Evolutionary conservation across 2,888 invertebrate genomes (phyloP).

Genomic region (Scaeva pyrastri): DNA sequence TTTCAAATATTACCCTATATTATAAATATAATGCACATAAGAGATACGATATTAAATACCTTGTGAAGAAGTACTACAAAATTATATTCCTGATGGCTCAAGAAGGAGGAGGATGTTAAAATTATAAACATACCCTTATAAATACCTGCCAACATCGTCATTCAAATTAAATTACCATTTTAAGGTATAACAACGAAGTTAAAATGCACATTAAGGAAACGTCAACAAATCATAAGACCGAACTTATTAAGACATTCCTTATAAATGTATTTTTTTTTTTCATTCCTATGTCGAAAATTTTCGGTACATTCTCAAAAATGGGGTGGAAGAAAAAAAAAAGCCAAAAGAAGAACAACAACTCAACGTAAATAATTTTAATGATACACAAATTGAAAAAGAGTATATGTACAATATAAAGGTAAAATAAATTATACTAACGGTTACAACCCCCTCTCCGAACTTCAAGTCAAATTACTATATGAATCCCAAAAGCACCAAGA

Average conservation of each 20-base stretch:
- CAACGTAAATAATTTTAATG: conserved; percentile 70
- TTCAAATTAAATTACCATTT: conserved; percentile 65
- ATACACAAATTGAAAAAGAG: conserved; percentile 69
- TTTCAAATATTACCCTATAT: conserved; percentile 7
- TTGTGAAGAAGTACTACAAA: not conserved
- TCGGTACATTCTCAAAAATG: not conserved
- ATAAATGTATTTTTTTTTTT: conserved; percentile 23
- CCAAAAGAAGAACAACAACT: not conserved
- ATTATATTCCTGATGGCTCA: not conserved
- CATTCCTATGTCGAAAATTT: conserved; percentile 8
- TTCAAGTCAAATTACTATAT: conserved; percentile 50
- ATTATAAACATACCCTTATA: not conserved
- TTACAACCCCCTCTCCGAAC: conserved; percentile 26
- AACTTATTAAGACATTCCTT: conserved; percentile 65
- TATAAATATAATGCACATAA: no score
- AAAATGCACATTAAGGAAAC: conserved; percentile 56
- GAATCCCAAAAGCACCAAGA: conserved; percentile 15
- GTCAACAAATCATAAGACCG: conserved; percentile 69
- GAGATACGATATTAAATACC: not conserved
- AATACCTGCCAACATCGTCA: conserved; percentile 7
- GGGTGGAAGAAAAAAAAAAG: not conserved
- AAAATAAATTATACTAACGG: conserved; percentile 45
- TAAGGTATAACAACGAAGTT: conserved; percentile 19
- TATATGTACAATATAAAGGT: conserved; percentile 44
- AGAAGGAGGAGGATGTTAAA: not conserved